Base-by-base conservation (phyloP, 2,888 invertebrate genomes). In the Selenia dentaria region DNA sequence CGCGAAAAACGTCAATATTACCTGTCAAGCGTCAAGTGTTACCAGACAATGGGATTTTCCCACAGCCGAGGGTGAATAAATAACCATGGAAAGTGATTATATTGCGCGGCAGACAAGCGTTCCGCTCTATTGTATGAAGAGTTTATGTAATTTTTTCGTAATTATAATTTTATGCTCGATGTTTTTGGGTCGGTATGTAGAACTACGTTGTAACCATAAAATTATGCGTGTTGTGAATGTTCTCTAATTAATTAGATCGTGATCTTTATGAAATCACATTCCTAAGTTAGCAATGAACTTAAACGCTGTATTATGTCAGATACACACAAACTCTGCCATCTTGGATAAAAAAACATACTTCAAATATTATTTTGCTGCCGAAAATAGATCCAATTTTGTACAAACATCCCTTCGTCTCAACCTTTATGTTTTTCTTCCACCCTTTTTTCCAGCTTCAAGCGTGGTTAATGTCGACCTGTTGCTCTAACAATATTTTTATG, bases 11-110 rank as follows among this genome's bases (percentile, higher is more conserved):
- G 29, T 49, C 42, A 51, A 51, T 51, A 31, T 44, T 37, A n/a
- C 50, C 43, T 39, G 45, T 38, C 36, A 33, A 45, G 35, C 32
- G 41, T 18, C 47, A 40, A 38, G 59, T 65, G 66, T 57, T 67
- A 55, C 60, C 56, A 58, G 43, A 55, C 67, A 65, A 70, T 66
- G 56, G 47, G 48, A 57, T 39, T n/a, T 65, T 70, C 71, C 62
- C 70, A 70, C 71, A 62, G 54, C 40, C 41, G 39, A 52, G 49
- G 60, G 54, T 57, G 60, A 63, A 69, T 67, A 51, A 49, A 51
- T 52, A 52, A 46, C 49, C 41, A 57, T 57, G 43, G 70, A 70
- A 70, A 70, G 71, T 70, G 70, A 69, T 64, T 67, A 57, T 28
- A 33, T 33, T 40, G 27, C 33, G 39, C 14, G 37, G 32, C 31